A percentile compares a stretch with the other conserved stretches of the same genome.
Conservation (phyloP, 2,888 invertebrate genomes). For the Cantharis rufa region DNA sequence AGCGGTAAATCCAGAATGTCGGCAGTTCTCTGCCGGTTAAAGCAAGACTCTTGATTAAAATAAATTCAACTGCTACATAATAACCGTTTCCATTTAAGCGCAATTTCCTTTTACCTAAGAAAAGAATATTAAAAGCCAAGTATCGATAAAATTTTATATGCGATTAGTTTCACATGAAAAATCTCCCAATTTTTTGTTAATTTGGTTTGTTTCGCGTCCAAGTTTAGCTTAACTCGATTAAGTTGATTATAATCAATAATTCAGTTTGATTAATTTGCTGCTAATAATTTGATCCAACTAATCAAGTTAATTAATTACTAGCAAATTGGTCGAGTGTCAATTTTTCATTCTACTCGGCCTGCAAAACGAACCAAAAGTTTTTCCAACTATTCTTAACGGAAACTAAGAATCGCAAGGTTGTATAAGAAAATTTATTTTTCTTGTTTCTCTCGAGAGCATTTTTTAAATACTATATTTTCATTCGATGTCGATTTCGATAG, state of each 20-base stretch:
- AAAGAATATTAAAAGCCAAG: slow-evolving; percentile 1
- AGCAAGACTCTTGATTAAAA: slow-evolving; percentile 19
- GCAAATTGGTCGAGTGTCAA: not conserved
- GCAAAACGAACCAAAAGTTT: not conserved
- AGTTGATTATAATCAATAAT: not conserved
- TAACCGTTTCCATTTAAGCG: slow-evolving; percentile 14
- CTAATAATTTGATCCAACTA: not conserved
- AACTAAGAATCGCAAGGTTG: not conserved
- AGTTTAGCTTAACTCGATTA: not conserved
- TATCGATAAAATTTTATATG: not conserved
- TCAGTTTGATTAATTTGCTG: not conserved
- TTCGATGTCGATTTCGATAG: not conserved
- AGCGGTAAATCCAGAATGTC: slow-evolving; percentile 41
- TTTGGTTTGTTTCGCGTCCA: not conserved
- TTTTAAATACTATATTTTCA: not conserved
- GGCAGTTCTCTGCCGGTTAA: slow-evolving; percentile 31
- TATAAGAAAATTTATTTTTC: not conserved
- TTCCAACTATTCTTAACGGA: not conserved
- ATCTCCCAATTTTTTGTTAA: not conserved
- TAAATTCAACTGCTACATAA: slow-evolving; percentile 18
- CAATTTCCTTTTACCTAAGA: slow-evolving; percentile 9
- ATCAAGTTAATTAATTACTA: not conserved
- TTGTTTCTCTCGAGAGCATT: not conserved
- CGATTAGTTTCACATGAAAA: not conserved
- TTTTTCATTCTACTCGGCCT: not conserved